phyloP scores from a whole-genome alignment of 2,797 vertebrate species.

The Lepidocolaptes lacrymiger region DNA sequence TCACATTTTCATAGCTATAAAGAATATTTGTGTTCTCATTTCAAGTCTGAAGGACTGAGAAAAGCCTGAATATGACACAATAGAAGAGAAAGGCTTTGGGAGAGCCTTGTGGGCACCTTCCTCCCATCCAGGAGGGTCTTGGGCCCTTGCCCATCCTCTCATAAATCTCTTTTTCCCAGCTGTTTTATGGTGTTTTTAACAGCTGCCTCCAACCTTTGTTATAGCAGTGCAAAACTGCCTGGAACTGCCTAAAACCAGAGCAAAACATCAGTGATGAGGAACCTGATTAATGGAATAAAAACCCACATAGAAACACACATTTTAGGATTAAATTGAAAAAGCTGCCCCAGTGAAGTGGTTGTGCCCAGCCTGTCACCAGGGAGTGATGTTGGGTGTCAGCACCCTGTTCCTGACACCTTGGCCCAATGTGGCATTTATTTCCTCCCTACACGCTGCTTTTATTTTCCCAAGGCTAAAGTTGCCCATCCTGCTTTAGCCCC shows the following conservation, averaged over 20 bases:
- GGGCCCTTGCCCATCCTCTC: neutral
- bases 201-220: neutral
- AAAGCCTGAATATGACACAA: neutral
- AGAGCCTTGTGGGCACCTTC: accelerated
- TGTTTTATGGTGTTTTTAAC: neutral
- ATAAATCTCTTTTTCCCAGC: neutral
- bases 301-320: no score
- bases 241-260: neutral
- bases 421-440: neutral
- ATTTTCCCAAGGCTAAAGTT: neutral
- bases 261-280: neutral
- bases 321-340: neutral
- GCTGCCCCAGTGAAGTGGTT: neutral
- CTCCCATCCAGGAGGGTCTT: neutral
- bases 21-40: neutral
- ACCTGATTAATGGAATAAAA: neutral
- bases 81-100: neutral
- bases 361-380: neutral
- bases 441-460: neutral
- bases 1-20: neutral
- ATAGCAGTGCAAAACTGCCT: accelerated
- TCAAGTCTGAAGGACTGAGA: neutral
- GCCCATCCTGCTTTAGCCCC: neutral
- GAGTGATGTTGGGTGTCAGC: neutral
- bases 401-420: neutral